These are phyloP conservation scores for Bradypodion ventrale DNA, from an alignment of 2,797 vertebrate genomes.

Conservation along the genomic window DNA sequence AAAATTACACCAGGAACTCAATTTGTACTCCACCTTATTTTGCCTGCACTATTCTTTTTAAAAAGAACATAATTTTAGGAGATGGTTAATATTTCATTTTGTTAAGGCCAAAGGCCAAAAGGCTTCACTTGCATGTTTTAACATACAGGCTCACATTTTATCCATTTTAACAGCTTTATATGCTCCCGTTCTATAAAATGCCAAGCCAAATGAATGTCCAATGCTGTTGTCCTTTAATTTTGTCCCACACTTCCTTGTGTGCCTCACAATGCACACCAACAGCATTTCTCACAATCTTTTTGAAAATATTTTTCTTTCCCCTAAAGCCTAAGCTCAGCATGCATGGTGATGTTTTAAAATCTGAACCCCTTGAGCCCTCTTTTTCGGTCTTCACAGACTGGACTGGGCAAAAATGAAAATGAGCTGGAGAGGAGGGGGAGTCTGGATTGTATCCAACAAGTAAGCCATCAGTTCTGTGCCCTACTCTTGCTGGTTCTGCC, in stretches of 20 bases:
- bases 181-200: neutral
- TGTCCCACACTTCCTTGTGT: neutral
- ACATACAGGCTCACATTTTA: neutral
- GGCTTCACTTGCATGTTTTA: neutral
- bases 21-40: neutral
- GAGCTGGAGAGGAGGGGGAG: too few relatives aligned
- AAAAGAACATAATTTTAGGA: neutral
- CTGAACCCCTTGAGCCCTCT: neutral
- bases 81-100: too few relatives aligned
- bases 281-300: neutral
- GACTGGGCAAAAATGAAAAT: neutral
- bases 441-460: constrained; percentile 33
- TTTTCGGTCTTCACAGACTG: neutral
- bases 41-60: neutral
- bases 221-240: neutral
- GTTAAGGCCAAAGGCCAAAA: neutral
- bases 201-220: neutral
- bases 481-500: constrained; percentile 19
- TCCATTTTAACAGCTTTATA: neutral
- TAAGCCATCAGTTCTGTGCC: constrained; percentile 20
- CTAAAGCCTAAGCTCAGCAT: neutral
- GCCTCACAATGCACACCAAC: neutral
- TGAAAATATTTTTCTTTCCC: neutral
- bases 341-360: neutral
- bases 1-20: neutral